These are phyloP conservation scores for Leptinotarsa peninsularis DNA, from an alignment of 2,888 invertebrate genomes.

Conservation along the genomic window DNA sequence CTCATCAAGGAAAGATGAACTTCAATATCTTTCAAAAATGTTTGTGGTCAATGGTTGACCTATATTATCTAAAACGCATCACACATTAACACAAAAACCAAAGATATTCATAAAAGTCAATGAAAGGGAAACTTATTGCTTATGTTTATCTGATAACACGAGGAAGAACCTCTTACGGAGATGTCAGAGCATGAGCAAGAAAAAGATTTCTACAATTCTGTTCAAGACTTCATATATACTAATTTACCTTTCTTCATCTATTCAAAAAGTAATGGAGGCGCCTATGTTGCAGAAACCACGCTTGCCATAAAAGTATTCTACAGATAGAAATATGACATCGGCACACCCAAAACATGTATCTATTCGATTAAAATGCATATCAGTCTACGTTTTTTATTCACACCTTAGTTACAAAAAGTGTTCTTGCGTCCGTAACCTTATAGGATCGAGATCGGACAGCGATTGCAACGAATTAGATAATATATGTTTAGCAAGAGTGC, in stretches of 20 bases:
- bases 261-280: background rate
- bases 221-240: background rate
- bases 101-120: no score
- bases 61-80: no score
- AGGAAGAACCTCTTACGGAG: no score
- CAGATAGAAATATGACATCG: constrained; percentile 13
- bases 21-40: no score
- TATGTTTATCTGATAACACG: no score
- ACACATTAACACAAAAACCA: no score
- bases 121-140: no score
- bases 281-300: constrained; percentile 2
- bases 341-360: constrained; percentile 16
- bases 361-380: constrained; percentile 13
- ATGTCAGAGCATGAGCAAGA: no score
- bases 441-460: background rate
- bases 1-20: no score
- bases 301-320: constrained; percentile 7
- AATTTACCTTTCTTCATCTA: background rate
- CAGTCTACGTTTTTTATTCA: constrained; percentile 8
- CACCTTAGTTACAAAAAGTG: background rate
- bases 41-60: no score
- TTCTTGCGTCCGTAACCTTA: constrained; percentile 10
- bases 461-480: background rate
- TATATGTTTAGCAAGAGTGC: background rate
- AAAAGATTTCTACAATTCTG: no score